phyloP scores from a whole-genome alignment of 2,888 invertebrate genomes.

The Acronicta leporina region DNA sequence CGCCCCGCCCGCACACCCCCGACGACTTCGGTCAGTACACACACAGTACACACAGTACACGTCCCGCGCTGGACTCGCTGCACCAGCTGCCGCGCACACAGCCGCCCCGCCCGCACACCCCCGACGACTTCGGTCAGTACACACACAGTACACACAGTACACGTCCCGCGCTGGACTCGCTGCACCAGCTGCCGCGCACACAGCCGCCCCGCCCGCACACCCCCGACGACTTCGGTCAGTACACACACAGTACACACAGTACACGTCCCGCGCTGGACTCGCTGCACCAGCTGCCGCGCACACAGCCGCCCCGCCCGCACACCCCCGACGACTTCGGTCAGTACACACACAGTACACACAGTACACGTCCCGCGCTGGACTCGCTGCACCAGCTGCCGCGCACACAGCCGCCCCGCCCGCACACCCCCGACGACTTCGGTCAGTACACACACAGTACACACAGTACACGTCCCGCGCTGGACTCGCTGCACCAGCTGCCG shows the following conservation, averaged over 20 bases:
- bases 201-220: background rate
- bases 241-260: background rate
- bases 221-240: too few relatives aligned
- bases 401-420: background rate
- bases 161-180: conserved; percentile 88
- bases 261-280: conserved; percentile 88
- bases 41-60: background rate
- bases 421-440: conserved; percentile 75
- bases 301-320: background rate
- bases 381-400: conserved; percentile 78
- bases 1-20: background rate
- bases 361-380: conserved; percentile 85
- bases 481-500: conserved; percentile 82
- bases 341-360: conserved; percentile 8
- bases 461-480: conserved; percentile 82
- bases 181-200: conserved; percentile 68
- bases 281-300: conserved; percentile 70
- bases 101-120: background rate
- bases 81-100: conserved; percentile 62
- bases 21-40: conserved; percentile 9
- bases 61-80: conserved; percentile 89
- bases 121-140: too few relatives aligned
- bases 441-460: conserved; percentile 8
- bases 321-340: conserved; percentile 75
- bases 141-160: conserved; percentile 11